phyloP scores from a whole-genome alignment of 2,888 invertebrate genomes.

The Parascotia fuliginaria region DNA sequence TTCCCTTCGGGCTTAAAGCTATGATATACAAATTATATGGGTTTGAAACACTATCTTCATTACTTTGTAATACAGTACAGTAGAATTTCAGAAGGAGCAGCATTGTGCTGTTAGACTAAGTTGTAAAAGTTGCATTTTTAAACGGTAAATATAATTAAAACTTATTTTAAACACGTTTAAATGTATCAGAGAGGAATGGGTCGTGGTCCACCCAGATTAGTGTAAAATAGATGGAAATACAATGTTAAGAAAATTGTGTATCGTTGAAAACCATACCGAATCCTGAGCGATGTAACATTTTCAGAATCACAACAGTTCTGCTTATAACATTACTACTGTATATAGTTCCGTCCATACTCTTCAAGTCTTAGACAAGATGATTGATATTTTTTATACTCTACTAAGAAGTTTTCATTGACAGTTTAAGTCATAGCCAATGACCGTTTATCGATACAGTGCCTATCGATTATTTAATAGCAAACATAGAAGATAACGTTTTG shows the following conservation, averaged over 20 bases:
- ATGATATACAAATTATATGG: too few species aligned
- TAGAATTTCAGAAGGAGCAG: not conserved
- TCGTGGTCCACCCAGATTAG: too few species aligned
- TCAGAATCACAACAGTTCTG: constrained; percentile 11
- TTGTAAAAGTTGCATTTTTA: not conserved
- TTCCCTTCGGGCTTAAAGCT: too few species aligned
- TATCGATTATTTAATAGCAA: constrained; percentile 86
- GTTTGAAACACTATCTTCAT: too few species aligned
- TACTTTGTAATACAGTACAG: too few species aligned
- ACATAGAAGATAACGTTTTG: constrained; percentile 78
- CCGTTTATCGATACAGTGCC: constrained; percentile 72
- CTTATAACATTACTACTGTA: not conserved
- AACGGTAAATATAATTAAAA: constrained; percentile 1
- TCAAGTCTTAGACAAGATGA: constrained; percentile 8
- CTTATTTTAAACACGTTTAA: constrained; percentile 7
- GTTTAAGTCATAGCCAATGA: constrained; percentile 66
- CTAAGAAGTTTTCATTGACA: constrained; percentile 33
- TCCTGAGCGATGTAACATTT: constrained; percentile 7
- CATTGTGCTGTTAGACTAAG: too few species aligned
- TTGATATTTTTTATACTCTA: constrained; percentile 10
- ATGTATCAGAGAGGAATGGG: too few species aligned
- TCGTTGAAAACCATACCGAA: constrained; percentile 7
- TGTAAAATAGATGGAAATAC: constrained; percentile 12
- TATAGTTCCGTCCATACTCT: constrained; percentile 3
- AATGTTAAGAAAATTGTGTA: constrained; percentile 6